A percentile compares a stretch with the other conserved stretches of the same genome.
Evolutionary conservation across 30 jellyfish, hydroid and myxozoan species (phyloP).

Genomic region (Pelagia noctiluca): DNA sequence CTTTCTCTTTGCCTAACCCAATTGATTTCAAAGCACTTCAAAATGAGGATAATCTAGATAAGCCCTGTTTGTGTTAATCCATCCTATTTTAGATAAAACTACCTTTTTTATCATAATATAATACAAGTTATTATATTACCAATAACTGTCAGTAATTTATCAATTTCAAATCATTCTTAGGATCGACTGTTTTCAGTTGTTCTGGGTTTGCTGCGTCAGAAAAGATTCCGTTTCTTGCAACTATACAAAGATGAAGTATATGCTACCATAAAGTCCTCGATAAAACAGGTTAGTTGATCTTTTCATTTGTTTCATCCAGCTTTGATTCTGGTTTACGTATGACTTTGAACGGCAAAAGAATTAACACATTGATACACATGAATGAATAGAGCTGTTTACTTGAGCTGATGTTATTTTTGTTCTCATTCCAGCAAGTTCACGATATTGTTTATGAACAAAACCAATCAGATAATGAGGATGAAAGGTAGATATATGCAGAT

Average conservation of each 20-base stretch:
- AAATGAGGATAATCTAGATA: too few species aligned
- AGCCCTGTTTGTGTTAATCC: too few species aligned
- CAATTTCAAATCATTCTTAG: constrained; percentile 41
- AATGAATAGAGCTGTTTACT: too few species aligned
- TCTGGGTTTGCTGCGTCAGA: constrained; percentile 87
- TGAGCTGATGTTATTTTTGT: not conserved
- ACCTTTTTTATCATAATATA: too few species aligned
- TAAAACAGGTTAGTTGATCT: constrained; percentile 65
- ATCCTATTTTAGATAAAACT: too few species aligned
- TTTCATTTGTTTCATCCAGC: not conserved
- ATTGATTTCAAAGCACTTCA: too few species aligned
- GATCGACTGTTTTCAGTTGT: constrained; percentile 88
- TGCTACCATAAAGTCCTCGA: constrained; percentile 63
- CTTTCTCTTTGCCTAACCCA: too few species aligned
- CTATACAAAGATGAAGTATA: constrained; percentile 81
- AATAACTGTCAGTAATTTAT: not conserved
- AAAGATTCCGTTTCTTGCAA: constrained; percentile 74
- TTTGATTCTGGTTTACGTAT: too few species aligned
- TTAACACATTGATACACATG: too few species aligned
- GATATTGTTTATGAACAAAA: constrained; percentile 66
- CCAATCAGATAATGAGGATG: constrained; percentile 74
- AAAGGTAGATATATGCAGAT: too few species aligned
- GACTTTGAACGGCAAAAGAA: too few species aligned
- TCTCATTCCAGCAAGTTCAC: constrained; percentile 72
- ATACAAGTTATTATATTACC: too few species aligned